Percentiles rank a stretch among this genome's conserved stretches.
phyloP scores from a whole-genome alignment of 2,797 vertebrate genomes.

The Centropyge bicolor region DNA sequence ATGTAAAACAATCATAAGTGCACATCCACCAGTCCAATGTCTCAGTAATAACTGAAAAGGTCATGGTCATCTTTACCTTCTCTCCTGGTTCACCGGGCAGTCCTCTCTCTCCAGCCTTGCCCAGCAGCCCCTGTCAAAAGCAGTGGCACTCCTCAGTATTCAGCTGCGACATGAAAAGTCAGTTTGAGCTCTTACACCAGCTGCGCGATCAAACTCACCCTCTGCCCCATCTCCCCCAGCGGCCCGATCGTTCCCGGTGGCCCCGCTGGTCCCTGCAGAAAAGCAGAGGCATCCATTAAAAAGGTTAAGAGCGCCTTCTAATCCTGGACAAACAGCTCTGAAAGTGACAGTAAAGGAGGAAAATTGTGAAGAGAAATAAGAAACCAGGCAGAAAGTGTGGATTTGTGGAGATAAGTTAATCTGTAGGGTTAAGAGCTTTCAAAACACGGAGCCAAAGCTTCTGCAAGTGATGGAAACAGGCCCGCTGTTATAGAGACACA shows the following conservation, averaged over 20 bases:
- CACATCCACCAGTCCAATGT: not conserved
- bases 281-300: conserved; percentile 46
- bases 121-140: conserved; percentile 78
- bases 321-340: conserved; percentile 50
- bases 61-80: conserved; percentile 69
- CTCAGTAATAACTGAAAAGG: conserved; percentile 3
- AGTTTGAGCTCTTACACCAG: conserved; percentile 18
- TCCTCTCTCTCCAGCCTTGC: conserved; percentile 79
- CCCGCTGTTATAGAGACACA: conserved; percentile 58
- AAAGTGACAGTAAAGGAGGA: conserved; percentile 44
- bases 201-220: conserved; percentile 82
- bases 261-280: conserved; percentile 89
- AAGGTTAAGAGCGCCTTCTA: conserved; percentile 46
- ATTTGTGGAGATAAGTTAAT: conserved; percentile 72
- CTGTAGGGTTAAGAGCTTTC: conserved; percentile 55
- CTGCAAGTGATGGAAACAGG: conserved; percentile 63
- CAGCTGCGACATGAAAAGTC: conserved; percentile 29
- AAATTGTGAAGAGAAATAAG: conserved; percentile 51
- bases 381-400: conserved; percentile 49
- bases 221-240: conserved; percentile 90
- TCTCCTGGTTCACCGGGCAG: conserved; percentile 80
- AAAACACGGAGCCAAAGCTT: conserved; percentile 57
- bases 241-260: conserved; percentile 88
- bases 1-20: not conserved
- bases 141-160: conserved; percentile 44